These are phyloP conservation scores for Aythya baeri DNA, from an alignment of 2,113 vertebrate species.

Conservation along the genomic window DNA sequence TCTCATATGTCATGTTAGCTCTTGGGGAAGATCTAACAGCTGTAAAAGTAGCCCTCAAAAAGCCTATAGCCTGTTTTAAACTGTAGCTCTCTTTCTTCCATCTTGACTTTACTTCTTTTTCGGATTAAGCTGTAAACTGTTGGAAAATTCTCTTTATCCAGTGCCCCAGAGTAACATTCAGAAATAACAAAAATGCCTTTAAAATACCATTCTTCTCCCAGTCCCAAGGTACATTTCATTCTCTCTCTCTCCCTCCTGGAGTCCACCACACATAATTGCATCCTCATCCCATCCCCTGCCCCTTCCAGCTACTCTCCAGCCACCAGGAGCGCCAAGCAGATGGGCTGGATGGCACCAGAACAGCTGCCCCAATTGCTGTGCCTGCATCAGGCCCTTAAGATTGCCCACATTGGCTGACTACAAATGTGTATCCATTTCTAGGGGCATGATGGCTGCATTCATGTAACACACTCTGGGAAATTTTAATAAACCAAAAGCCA, in stretches of 20 bases:
- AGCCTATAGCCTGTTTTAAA: background rate
- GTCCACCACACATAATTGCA: background rate
- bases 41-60: background rate
- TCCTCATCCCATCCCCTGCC: no score
- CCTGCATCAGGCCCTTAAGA: fast-evolving
- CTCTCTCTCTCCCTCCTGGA: background rate
- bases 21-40: background rate
- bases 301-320: background rate
- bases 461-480: background rate
- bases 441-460: fast-evolving
- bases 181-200: background rate
- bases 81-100: background rate
- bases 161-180: background rate
- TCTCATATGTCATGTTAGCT: background rate
- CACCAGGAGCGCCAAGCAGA: fast-evolving
- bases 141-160: background rate
- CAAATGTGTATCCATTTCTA: background rate
- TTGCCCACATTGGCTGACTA: fast-evolving
- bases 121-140: background rate
- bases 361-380: background rate
- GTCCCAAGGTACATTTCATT: background rate
- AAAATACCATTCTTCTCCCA: background rate
- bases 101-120: background rate
- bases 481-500: background rate
- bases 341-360: background rate